A percentile compares a stretch with the other conserved stretches of the same genome.
phyloP scores from a whole-genome alignment of 2,797 vertebrate genomes.

The Hybognathus amarus region DNA sequence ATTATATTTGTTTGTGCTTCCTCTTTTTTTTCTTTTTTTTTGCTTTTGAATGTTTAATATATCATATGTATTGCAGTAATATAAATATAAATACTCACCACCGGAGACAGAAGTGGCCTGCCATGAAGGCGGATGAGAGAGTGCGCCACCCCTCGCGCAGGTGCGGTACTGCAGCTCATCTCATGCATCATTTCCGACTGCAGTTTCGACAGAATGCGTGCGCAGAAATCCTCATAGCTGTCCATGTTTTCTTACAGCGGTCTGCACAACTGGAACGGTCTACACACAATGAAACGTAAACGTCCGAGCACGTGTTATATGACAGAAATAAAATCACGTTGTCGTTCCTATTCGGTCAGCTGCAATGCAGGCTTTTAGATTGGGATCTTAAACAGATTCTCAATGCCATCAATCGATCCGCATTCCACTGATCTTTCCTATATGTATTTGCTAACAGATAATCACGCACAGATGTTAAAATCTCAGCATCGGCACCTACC shows the following conservation, averaged over 20 bases:
- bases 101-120: conserved; percentile 84
- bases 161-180: conserved; percentile 58
- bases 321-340: neutral
- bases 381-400: neutral
- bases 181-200: conserved; percentile 70
- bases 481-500: neutral
- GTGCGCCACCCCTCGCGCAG: conserved; percentile 63
- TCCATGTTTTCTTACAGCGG: conserved; percentile 80
- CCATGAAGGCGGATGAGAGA: conserved; percentile 87
- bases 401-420: neutral
- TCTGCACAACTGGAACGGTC: neutral
- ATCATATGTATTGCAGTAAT: neutral
- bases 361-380: neutral
- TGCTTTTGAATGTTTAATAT: neutral
- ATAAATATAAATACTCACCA: conserved; percentile 78
- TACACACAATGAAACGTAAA: neutral
- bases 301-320: neutral
- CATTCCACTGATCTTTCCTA: neutral
- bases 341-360: neutral
- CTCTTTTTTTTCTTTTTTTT: neutral
- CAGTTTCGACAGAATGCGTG: conserved; percentile 78
- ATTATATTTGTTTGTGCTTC: neutral
- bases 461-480: neutral
- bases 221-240: conserved; percentile 88
- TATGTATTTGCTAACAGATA: neutral